phyloP scores from a whole-genome alignment of 2,797 vertebrate species.

The Clamator glandarius region DNA sequence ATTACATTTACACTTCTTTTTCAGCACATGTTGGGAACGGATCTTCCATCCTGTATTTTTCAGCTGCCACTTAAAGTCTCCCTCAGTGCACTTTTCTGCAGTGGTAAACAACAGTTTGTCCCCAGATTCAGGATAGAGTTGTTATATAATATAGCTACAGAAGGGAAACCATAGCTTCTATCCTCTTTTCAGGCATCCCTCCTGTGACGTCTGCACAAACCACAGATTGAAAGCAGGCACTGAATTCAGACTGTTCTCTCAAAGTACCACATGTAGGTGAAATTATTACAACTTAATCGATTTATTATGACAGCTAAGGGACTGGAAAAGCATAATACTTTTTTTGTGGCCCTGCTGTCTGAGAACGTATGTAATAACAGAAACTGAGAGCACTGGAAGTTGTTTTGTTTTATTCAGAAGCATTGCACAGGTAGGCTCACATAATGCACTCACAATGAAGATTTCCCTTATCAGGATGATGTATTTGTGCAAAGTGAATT shows the following conservation, averaged over 20 bases:
- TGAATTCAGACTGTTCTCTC: conserved; percentile 5
- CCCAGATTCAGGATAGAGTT: background rate
- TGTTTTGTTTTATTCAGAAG: conserved; percentile 8
- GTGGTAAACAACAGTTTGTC: background rate
- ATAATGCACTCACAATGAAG: background rate
- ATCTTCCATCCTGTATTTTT: background rate
- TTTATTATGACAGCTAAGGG: conserved; percentile 23
- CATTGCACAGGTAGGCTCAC: background rate
- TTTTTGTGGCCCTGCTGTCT: background rate
- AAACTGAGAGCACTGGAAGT: background rate
- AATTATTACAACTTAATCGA: background rate
- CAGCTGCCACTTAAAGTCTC: background rate
- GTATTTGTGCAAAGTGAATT: conserved; percentile 1
- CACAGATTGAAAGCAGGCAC: conserved; percentile 16
- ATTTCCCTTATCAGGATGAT: background rate
- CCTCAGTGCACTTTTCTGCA: background rate
- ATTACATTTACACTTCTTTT: background rate
- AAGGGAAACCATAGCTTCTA: background rate
- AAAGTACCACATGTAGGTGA: background rate
- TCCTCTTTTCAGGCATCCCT: background rate
- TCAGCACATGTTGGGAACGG: background rate
- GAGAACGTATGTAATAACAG: conserved; percentile 11
- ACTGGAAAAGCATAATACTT: conserved; percentile 1
- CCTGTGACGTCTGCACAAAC: background rate
- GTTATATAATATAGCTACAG: background rate